Conservation (phyloP, 2,888 invertebrate genomes). For the Chelonus formosanus region DNA sequence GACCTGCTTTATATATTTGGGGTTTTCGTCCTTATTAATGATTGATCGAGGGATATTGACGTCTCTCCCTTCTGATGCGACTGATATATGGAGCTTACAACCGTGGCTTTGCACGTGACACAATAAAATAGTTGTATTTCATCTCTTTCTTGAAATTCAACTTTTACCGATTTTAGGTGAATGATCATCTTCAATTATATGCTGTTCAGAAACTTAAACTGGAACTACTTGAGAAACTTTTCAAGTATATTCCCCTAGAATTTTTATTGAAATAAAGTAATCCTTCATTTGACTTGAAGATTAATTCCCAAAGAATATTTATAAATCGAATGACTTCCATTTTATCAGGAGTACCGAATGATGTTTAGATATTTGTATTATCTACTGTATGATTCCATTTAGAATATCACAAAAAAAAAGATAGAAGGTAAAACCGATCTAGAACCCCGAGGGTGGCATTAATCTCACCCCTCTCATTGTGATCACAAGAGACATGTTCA, state of each 20-base stretch:
- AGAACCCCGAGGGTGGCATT: slow-evolving; percentile 63
- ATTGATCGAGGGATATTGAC: slow-evolving; percentile 65
- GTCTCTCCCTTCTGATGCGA: slow-evolving; percentile 60
- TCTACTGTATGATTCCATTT: too few relatives aligned
- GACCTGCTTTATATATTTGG: slow-evolving; percentile 59
- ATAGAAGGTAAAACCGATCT: slow-evolving; percentile 41
- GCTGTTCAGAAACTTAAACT: too few relatives aligned
- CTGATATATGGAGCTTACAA: slow-evolving; percentile 60
- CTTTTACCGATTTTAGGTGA: background rate
- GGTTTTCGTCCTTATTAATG: slow-evolving; percentile 65
- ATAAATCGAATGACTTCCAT: too few relatives aligned
- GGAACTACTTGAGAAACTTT: too few relatives aligned
- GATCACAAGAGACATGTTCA: slow-evolving; percentile 44
- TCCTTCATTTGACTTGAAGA: too few relatives aligned
- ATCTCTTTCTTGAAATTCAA: slow-evolving; percentile 19
- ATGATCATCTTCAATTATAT: too few relatives aligned
- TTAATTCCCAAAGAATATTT: too few relatives aligned
- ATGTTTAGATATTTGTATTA: too few relatives aligned
- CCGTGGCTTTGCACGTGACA: slow-evolving; percentile 62
- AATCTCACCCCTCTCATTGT: slow-evolving; percentile 53
- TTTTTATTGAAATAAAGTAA: too few relatives aligned
- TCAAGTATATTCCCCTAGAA: too few relatives aligned
- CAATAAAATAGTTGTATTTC: slow-evolving; percentile 55
- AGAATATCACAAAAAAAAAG: slow-evolving; percentile 25
- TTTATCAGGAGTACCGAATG: too few relatives aligned